Evolutionary conservation across 2,888 invertebrate species (phyloP), one percentile per base, ranked within the genome.

Genomic region (Cataglyphis altisquamis): DNA sequence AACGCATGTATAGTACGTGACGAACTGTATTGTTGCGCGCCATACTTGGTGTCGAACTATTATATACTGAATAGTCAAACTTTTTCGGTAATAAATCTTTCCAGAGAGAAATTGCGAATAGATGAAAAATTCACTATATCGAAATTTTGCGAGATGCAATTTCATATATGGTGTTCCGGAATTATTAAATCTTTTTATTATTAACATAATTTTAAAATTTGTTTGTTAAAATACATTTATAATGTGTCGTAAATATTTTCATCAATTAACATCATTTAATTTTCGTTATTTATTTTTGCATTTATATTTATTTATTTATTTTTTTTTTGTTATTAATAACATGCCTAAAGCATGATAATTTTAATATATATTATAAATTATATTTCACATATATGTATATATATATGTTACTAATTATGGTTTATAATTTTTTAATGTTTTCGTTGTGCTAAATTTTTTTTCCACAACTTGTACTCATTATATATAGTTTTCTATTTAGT

Each of bases 401-500:
- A 48, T 8, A 2, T 52, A 48, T n/a, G 6, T 8, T n/a, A 52
- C 48, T 52, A 52, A 52, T n/a, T 52, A 52, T 18, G n/a, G 3
- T 52, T 52, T 52, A 52, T 52, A 18, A 52, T 2, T n/a, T n/a
- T n/a, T 52, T 25, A 25, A 72, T 25, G 5, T 4, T n/a, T 21
- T 73, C 73, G 89, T 84, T 89, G 87, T 84, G 12, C 9, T 21
- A 6, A 36, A 18, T 3, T 25, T 25, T 73, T 60, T 60, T 12
- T 32, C 0, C 32, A n/a, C 12, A 15, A 15, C 0, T 48, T 48
- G 12, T 9, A 48, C 15, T 81, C 62, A 57, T 55, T 64, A 39
- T 70, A 18, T 67, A 39, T 70, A n/a, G 45, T 78, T 57, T 75
- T 88, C 83, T 86, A 86, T 89, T 83, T 86, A 60, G 25, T 15